Evolutionary conservation across 2,888 invertebrate species (phyloP).

Genomic region (Lasioglossum oenotherae): DNA sequence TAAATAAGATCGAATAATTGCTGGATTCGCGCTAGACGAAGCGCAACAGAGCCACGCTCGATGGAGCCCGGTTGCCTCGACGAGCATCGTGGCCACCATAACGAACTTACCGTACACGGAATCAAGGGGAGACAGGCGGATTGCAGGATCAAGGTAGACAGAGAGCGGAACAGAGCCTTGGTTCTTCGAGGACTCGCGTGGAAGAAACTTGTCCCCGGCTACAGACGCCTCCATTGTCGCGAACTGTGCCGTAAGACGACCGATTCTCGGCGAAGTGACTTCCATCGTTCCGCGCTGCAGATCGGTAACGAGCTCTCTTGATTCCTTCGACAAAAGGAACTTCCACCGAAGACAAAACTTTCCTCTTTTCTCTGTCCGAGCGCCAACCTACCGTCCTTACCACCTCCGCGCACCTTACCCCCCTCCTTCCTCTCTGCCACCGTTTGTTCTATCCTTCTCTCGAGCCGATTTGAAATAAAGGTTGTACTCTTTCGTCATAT

Average conservation of each 20-base stretch:
- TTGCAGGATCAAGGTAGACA: conserved; percentile 15
- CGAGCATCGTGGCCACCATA: conserved; percentile 44
- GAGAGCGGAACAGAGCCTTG: conserved; percentile 10
- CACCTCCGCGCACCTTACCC: neutral
- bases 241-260: conserved; percentile 46
- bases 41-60: conserved; percentile 30
- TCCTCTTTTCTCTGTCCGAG: conserved; percentile 28
- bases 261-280: conserved; percentile 51
- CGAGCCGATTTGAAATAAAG: conserved; percentile 10
- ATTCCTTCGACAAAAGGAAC: conserved; percentile 54
- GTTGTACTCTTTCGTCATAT: neutral
- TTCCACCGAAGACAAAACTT: conserved; percentile 56
- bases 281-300: conserved; percentile 40
- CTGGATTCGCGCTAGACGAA: conserved; percentile 30
- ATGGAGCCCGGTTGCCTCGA: conserved; percentile 18
- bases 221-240: conserved; percentile 48
- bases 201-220: conserved; percentile 41
- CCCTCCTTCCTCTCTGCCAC: neutral
- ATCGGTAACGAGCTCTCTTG: conserved; percentile 60
- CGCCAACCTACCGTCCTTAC: neutral
- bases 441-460: neutral
- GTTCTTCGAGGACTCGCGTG: conserved; percentile 37
- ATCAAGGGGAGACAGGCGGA: conserved; percentile 37
- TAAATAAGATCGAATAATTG: conserved; percentile 46
- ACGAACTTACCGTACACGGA: conserved; percentile 57